Base-by-base conservation (phyloP, 2,888 invertebrate genomes). In the Agrenia bidenticulata region DNA sequence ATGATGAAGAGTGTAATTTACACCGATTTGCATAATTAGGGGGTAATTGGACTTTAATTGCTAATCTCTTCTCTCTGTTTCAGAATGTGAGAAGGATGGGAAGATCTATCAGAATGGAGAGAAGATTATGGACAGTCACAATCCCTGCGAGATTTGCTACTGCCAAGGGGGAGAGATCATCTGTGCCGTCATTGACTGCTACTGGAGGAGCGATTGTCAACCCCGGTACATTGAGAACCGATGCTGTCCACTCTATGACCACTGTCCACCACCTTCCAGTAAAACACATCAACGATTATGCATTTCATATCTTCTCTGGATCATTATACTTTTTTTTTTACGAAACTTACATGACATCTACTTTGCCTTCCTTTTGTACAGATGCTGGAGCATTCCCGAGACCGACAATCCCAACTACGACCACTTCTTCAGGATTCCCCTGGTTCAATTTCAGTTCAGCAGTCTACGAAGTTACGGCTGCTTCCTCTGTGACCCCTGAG, bases 231-330 rank as follows among this genome's bases (percentile, higher is more conserved):
- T 89, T 73, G 83, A 86, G 13, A 89, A 89, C 57, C 85, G 88
- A 77, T 90, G 90, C 81, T 90, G 90, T 78, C 90, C 90, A 1
- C 87, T 88, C 79, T 90, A 89, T 79, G 89, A 89, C 78, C 88
- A 90, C 81, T 90, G 90, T 79, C 89, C 89, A 42, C 85, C 87
- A 2, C 69, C 75, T 41, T 37, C 64, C 57, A 76, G 74, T 74
- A 72, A n/a, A n/a, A n/a, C n/a, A n/a, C 37, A 49, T 17, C 13
- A n/a, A n/a, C 7, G 13, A 15, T 19, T 1, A 41, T 42, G 21
- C 23, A 42, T 15, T 17, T 15, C 24, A 9, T 17, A 39, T 15
- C 15, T 39, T 15, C 15, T 39, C 39, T 15, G 39, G n/a, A n/a
- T n/a, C n/a, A 51, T 19, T 51, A 51, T 23, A 11, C 23, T 23